Evolutionary conservation across 2,888 invertebrate species (phyloP), one percentile per base, ranked within the genome.

Genomic region (Lasioglossum oenotherae): DNA sequence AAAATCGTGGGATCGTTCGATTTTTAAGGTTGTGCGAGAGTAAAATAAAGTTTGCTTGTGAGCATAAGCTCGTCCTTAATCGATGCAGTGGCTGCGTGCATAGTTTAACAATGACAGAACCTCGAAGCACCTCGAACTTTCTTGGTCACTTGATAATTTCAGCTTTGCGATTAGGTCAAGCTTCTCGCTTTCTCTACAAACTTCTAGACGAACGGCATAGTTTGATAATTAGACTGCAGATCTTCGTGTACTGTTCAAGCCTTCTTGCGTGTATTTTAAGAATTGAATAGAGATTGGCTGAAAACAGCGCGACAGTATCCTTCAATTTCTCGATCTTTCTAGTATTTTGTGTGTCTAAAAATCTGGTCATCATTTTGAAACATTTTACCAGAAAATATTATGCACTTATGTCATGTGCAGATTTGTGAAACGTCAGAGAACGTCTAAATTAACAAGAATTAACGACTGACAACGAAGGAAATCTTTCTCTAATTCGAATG

Each of bases 101-200:
- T 27, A 31, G 64, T 64, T 64, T 16, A 64, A 64, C 16, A 16
- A 16, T 16, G 64, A 31, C 64, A 31, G 14, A 60, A 27, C 31
- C 64, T 64, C 27, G 64, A 64, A 64, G 64, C 64, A 6, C 16
- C 64, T 16, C 64, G 64, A 64, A 64, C 31, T 64, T 64, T 64
- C 64, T 64, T 1, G 6, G 64, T 64, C 53, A 53, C 53, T 53
- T 53, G 23, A 23, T 64, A 64, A 64, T 64, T 64, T 16, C 14
- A 31, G 16, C 6, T 64, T 31, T 64, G 64, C 31, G 64, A 64
- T 31, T 64, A 31, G 6, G 16, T 64, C n/a, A 64, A 31, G 27
- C 31, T n/a, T 4, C 60, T 27, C 14, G n/a, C 60, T 27, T 27
- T 64, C n/a, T 31, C 16, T 27, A 1, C 27, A 31, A 60, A 31